phyloP scores from a whole-genome alignment of 2,888 invertebrate species.

The Drosophila subquinaria region DNA sequence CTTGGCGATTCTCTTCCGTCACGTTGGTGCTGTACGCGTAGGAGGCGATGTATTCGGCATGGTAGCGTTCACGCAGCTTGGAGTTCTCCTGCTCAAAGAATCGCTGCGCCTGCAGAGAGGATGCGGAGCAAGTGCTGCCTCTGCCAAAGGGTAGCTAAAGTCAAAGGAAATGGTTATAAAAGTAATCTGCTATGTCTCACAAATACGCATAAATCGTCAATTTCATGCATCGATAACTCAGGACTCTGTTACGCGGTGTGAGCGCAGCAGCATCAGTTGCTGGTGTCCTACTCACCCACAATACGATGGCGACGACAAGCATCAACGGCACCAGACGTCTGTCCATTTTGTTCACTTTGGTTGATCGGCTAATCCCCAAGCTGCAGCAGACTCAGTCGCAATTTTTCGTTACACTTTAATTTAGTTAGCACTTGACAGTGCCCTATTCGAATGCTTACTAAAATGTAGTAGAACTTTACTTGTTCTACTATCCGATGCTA shows the following conservation, averaged over 20 bases:
- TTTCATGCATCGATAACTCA: too few species aligned
- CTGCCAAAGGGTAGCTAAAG: constrained; percentile 42
- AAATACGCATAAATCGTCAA: too few species aligned
- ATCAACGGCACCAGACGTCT: constrained; percentile 2
- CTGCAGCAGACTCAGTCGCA: neutral
- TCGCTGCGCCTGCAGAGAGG: constrained; percentile 86
- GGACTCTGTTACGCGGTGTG: too few species aligned
- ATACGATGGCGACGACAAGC: constrained; percentile 2
- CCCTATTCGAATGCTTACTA: constrained; percentile 3
- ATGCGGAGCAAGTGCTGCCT: constrained; percentile 57
- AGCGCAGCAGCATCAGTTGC: too few species aligned
- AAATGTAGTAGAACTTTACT: neutral
- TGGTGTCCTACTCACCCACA: constrained; percentile 21
- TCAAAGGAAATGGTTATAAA: neutral
- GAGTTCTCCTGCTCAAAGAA: constrained; percentile 88
- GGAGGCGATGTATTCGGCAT: constrained; percentile 86
- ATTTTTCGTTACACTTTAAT: neutral
- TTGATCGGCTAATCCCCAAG: neutral
- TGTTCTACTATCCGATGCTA: neutral
- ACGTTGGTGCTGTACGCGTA: constrained; percentile 91
- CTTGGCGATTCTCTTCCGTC: constrained; percentile 89
- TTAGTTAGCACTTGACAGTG: constrained; percentile 4
- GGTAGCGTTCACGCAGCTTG: constrained; percentile 87
- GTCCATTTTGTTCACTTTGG: constrained; percentile 24
- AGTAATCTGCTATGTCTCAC: too few species aligned